phyloP scores from a whole-genome alignment of 2,888 invertebrate genomes.

The Trichopoda pennipes region DNA sequence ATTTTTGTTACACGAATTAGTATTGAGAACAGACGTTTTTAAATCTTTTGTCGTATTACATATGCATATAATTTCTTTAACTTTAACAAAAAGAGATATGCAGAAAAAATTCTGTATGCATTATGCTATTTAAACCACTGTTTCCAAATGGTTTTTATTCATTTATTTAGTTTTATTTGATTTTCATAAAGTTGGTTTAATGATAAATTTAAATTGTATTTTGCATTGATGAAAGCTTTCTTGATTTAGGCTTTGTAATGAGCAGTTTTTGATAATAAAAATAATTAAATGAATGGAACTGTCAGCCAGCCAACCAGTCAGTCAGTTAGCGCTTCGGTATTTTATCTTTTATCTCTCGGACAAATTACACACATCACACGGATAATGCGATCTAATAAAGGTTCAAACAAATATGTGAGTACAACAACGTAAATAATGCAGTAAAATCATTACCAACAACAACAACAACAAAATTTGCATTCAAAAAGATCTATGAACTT shows the following conservation, averaged over 20 bases:
- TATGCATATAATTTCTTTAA: too few relatives aligned
- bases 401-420: conserved; percentile 32
- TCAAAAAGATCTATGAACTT: conserved; percentile 62
- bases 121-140: conserved; percentile 27
- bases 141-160: not conserved
- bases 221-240: conserved; percentile 51
- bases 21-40: too few relatives aligned
- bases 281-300: conserved; percentile 51
- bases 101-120: not conserved
- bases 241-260: conserved; percentile 54
- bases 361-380: conserved; percentile 68
- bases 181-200: conserved; percentile 39
- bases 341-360: conserved; percentile 63
- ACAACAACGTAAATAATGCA: conserved; percentile 27
- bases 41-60: too few relatives aligned
- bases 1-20: too few relatives aligned
- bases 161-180: too few relatives aligned
- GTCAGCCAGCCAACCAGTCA: conserved; percentile 40
- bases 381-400: conserved; percentile 67
- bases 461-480: conserved; percentile 46
- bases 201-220: conserved; percentile 45
- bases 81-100: too few relatives aligned
- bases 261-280: conserved; percentile 27
- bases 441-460: conserved; percentile 20
- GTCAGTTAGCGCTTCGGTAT: conserved; percentile 44